Evolutionary conservation across 2,797 vertebrate species (phyloP).

Genomic region (Bovichtus variegatus): DNA sequence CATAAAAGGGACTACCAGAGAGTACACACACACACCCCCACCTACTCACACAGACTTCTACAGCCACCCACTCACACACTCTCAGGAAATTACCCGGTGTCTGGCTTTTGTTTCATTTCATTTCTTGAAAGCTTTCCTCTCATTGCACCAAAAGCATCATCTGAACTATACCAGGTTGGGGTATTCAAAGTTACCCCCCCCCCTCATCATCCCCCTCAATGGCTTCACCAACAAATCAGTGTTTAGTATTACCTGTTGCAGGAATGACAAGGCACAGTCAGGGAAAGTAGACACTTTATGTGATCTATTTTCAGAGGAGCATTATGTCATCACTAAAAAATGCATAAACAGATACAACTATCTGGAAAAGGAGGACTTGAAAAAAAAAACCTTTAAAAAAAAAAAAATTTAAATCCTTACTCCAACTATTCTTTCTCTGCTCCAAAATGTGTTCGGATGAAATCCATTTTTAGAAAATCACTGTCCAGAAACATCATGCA

Average conservation of each 20-base stretch:
- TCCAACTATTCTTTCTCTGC: neutral
- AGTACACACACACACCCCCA: slow-evolving; percentile 14
- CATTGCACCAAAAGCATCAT: slow-evolving; percentile 24
- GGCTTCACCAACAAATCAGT: neutral
- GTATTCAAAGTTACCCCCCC: no score
- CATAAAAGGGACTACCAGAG: slow-evolving; percentile 52
- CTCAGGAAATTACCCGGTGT: slow-evolving; percentile 68
- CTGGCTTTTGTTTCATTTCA: slow-evolving; percentile 68
- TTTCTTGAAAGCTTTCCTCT: slow-evolving; percentile 40
- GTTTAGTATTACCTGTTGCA: neutral
- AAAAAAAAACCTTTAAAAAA: neutral
- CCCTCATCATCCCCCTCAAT: no score
- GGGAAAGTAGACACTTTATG: neutral
- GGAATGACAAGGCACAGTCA: neutral
- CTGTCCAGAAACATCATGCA: neutral
- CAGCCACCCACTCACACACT: slow-evolving; percentile 36
- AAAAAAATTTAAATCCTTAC: neutral
- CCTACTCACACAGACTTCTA: slow-evolving; percentile 18
- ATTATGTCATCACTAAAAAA: neutral
- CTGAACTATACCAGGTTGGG: slow-evolving; percentile 21
- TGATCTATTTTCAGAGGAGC: neutral
- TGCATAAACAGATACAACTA: neutral
- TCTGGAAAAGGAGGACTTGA: no score
- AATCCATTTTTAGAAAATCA: neutral
- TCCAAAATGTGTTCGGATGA: neutral